Conservation (phyloP, 2,113 vertebrate genomes). For the Apodemus sylvaticus region DNA sequence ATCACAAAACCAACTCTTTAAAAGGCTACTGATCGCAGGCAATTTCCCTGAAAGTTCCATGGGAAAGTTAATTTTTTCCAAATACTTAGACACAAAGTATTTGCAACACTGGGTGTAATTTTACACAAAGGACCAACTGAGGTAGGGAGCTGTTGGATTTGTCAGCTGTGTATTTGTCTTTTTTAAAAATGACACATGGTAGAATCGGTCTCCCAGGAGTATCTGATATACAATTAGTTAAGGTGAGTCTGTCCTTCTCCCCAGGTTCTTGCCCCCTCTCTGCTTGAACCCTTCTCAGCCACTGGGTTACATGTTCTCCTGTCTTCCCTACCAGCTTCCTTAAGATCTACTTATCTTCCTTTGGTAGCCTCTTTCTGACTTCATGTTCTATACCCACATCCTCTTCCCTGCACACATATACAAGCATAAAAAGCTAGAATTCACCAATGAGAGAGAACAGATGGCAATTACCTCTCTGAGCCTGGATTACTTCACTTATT, state of each 20-base stretch:
- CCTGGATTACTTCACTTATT: background rate
- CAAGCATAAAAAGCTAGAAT: background rate
- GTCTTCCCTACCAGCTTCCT: background rate
- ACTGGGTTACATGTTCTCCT: background rate
- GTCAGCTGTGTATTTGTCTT: background rate
- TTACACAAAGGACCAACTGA: background rate
- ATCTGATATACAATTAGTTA: background rate
- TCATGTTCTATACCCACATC: background rate
- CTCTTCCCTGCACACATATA: background rate
- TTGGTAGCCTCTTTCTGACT: background rate
- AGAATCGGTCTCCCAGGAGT: too few species aligned
- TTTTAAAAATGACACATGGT: background rate
- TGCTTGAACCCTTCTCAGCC: background rate
- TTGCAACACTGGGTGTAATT: background rate
- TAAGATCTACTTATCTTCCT: background rate
- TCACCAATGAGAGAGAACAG: background rate
- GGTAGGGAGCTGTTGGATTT: background rate
- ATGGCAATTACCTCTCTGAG: background rate
- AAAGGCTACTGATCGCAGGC: background rate
- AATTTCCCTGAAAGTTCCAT: background rate
- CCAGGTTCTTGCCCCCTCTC: background rate
- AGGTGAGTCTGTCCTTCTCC: background rate
- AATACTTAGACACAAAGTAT: background rate
- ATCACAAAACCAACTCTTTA: constrained; percentile 63
- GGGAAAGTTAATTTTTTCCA: background rate